Conservation (phyloP, 2,888 invertebrate species). For the Drosophila borealis region DNA sequence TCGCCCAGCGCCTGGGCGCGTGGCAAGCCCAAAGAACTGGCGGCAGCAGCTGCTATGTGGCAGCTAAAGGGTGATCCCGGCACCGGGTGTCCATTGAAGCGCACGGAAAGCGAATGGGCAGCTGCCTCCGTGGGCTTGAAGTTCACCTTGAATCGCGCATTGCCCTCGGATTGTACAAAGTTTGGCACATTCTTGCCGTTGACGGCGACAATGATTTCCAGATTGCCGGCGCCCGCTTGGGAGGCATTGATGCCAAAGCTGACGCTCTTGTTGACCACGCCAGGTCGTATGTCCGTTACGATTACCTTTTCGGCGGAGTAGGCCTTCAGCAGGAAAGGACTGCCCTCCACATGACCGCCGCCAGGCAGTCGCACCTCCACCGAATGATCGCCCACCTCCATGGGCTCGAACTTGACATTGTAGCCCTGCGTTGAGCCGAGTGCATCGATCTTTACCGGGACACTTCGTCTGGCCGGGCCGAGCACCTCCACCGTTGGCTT, state of each 20-base stretch:
- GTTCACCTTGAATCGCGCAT: conserved; percentile 96
- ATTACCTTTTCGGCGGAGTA: conserved; percentile 98
- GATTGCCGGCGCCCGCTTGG: conserved; percentile 96
- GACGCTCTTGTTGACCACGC: conserved; percentile 95
- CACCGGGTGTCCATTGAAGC: conserved; percentile 91
- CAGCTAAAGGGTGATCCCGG: conserved; percentile 98
- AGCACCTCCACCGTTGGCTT: conserved; percentile 93
- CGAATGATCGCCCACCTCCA: conserved; percentile 97
- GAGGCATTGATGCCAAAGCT: conserved; percentile 96
- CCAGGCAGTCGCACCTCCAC: conserved; percentile 89
- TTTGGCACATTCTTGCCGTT: conserved; percentile 98
- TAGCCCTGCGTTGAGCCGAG: conserved; percentile 84
- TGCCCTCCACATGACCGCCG: conserved; percentile 95
- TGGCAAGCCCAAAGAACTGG: conserved; percentile 86
- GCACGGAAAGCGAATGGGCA: conserved; percentile 95
- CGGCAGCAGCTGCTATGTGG: conserved; percentile 87
- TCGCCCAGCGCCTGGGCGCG: conserved; percentile 86
- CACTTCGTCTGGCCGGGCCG: conserved; percentile 90
- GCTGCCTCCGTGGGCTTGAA: conserved; percentile 98
- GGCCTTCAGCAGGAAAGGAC: conserved; percentile 97
- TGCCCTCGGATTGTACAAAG: conserved; percentile 98
- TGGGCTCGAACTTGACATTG: conserved; percentile 91
- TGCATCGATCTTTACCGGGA: conserved; percentile 87
- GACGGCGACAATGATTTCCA: conserved; percentile 98
- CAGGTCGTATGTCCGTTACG: conserved; percentile 96